These are phyloP conservation scores for Euura lappo DNA, from an alignment of 1,140 invertebrate species.

Conservation along the genomic window DNA sequence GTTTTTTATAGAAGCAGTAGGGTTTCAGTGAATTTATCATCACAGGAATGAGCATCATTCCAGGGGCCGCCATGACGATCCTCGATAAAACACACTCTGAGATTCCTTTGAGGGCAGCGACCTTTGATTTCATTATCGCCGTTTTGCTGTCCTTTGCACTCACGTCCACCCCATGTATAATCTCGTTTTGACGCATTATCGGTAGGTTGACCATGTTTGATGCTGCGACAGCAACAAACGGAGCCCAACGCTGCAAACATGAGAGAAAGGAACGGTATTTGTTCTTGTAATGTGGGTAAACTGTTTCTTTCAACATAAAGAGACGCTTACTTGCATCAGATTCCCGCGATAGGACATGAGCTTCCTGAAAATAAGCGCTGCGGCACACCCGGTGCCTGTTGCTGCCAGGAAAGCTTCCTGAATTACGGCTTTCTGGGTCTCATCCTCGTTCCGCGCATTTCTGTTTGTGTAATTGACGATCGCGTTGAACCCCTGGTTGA, in stretches of 20 bases:
- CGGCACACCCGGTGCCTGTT: conserved; percentile 26
- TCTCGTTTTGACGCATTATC: conserved; percentile 62
- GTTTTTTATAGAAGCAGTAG: conserved; percentile 23
- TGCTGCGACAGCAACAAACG: conserved; percentile 67
- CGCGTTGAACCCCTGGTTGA: conserved; percentile 67
- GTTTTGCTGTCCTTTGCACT: neutral
- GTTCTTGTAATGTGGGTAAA: too few species aligned
- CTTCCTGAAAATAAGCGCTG: conserved; percentile 35
- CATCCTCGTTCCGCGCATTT: conserved; percentile 57
- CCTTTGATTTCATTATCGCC: conserved; percentile 34
- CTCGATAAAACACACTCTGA: conserved; percentile 68
- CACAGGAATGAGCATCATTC: conserved; percentile 52
- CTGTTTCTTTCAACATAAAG: neutral
- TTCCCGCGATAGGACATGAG: conserved; percentile 38
- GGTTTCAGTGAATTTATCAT: conserved; percentile 18
- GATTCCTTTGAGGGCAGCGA: conserved; percentile 64
- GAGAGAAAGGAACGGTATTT: too few species aligned
- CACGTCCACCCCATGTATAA: conserved; percentile 10
- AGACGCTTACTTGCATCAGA: conserved; percentile 24
- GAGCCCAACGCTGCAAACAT: conserved; percentile 51
- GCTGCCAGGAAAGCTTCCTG: conserved; percentile 30
- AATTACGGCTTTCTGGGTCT: conserved; percentile 21
- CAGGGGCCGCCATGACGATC: conserved; percentile 69
- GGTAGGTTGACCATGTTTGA: conserved; percentile 70
- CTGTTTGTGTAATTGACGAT: conserved; percentile 68